Evolutionary conservation across 2,113 vertebrate species (phyloP), one percentile per base, ranked within the genome.

Genomic region (Dasyornis broadbenti): DNA sequence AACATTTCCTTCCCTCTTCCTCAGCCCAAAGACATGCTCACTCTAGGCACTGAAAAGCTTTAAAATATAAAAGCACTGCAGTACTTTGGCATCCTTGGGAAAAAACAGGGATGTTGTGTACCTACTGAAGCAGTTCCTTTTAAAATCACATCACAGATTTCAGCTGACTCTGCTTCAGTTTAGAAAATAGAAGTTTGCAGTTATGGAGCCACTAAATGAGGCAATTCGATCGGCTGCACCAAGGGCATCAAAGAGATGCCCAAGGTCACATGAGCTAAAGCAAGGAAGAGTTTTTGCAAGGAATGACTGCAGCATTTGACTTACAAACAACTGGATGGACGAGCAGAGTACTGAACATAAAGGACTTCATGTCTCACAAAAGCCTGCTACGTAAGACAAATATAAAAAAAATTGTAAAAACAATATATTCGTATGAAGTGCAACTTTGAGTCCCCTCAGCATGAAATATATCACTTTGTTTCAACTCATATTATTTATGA

Each of bases 81-180:
- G 31, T 31, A 35, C 27, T 45, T 30, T 11, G 15, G 30, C 42
- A 82, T 7, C 35, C 33, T 15, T 53, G 33, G 37, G 79, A 84
- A 65, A 71, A 89, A 35, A 2, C 23, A 65, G 45, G 24, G 15
- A 37, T 40, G 39, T 3, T 45, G 33, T 15, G 14, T 14, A 85
- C 24, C 71, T 82, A 77, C 54, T 39, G 76, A 82, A 80, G 75
- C 63, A 73, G 54, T 3, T 73, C 39, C 30, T 77, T 89, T 80
- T 70, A 61, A 82, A 92, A 73, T 65, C 75, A 28, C 85, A 80
- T 63, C 52, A 47, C 30, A 78, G 52, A 80, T 95, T 97, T 91
- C 88, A 83, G 94, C 90, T 96, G 93, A 95, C 95, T 82, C 79
- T 78, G 90, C 85, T 89, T 21, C 71, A 93, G n/a, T 82, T 65